Evolutionary conservation across 2,888 invertebrate genomes (phyloP).

Genomic region (Protophormia terraenovae): DNA sequence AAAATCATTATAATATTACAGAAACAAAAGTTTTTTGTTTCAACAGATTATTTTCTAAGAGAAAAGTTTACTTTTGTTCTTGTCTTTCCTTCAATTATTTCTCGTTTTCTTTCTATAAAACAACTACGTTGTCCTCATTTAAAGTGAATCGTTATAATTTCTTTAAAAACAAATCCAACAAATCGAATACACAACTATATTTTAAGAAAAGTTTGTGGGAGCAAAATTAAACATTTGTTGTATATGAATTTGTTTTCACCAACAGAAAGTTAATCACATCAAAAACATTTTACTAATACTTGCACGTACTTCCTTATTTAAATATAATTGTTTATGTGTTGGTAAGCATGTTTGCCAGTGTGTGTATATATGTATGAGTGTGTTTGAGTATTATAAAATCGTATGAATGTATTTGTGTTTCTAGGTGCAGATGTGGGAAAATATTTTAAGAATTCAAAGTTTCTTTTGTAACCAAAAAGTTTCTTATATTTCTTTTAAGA

Average conservation of each 20-base stretch:
- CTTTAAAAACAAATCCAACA: not conserved
- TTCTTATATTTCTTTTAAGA: not conserved
- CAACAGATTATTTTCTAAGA: not conserved
- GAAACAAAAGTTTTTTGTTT: conserved; percentile 9
- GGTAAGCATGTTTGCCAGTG: not conserved
- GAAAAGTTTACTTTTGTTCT: not conserved
- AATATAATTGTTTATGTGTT: conserved; percentile 12
- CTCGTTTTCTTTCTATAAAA: not conserved
- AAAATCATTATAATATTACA: conserved; percentile 30
- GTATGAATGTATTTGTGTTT: not conserved
- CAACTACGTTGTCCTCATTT: not conserved
- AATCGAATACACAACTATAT: not conserved
- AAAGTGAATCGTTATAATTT: not conserved
- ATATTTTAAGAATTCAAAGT: conserved; percentile 4
- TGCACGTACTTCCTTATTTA: conserved; percentile 5
- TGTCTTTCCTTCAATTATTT: not conserved
- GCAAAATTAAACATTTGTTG: not conserved
- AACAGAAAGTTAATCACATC: conserved; percentile 5
- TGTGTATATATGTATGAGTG: not conserved
- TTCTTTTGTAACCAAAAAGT: not conserved
- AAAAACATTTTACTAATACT: conserved; percentile 12
- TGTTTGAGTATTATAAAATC: too few species aligned
- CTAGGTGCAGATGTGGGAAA: not conserved
- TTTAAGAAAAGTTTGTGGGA: not conserved
- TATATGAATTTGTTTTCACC: not conserved